Evolutionary conservation across 1,140 invertebrate species (phyloP), one percentile per base, ranked within the genome.

Genomic region (Drosophila busckii): DNA sequence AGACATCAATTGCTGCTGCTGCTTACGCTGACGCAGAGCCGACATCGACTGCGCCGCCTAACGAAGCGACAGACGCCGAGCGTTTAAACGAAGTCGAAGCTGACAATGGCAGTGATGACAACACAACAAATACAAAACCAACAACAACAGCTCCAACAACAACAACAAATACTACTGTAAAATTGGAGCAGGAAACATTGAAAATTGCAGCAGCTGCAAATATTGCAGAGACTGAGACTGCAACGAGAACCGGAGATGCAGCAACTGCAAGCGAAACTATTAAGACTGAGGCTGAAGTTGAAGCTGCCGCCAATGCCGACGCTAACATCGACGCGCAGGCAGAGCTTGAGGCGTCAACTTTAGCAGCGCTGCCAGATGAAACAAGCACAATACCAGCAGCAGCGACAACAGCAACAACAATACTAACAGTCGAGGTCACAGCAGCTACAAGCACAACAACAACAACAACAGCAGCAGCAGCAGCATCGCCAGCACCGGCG

Each of bases 171-270:
- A 23, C 44, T 17, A 29, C 25, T 42, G 48, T 66, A 25, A 61
- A 66, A 61, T 25, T 66, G 37, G 64, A 68, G 34, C 53, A 49
- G 48, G 56, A 54, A 54, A 38, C 31, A 4, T 31, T 32, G 9
- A 46, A 46, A 44, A 41, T 16, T 7, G 19, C 48, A 54, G 19
- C 37, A 41, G 19, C 15, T 15, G 12, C 42, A 63, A 37, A 20
- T 44, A 28, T 17, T 29, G 17, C 40, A 53, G 13, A 82, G 65
- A 82, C 75, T 82, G 75, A 82, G 48, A 37, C 20, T 12, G 40
- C 44, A 22, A 35, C 28, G 31, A 44, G 48, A 60, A 46, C 25
- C 12, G 29, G 16, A 52, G 45, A 31, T 12, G 38, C 54, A 50
- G 44, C 23, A 42, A 41, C 52, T 13, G 54, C n/a, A 60, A 45